Base-by-base conservation (phyloP, 2,797 vertebrate species). In the Sternotherus odoratus region DNA sequence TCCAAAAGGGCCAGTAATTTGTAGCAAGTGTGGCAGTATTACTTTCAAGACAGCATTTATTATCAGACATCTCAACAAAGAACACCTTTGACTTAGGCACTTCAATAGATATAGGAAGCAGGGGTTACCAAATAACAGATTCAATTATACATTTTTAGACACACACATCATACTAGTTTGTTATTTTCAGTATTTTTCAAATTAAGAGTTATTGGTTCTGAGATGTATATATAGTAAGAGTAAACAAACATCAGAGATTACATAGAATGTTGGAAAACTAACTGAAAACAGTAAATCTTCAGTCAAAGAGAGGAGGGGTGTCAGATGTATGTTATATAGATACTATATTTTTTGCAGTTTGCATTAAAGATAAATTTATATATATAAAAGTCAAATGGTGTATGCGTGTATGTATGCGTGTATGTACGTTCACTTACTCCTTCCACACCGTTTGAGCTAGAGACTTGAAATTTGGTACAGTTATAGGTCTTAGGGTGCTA, bases 21-120 rank as follows among this genome's bases (percentile, higher is more conserved):
- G 21, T 0, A 0, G 23, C 16, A 84, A 94, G 74, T 12, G 3
- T 39, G 56, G 69, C 78, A 74, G 66, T 21, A 2, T 69, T 91
- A 82, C 51, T 36, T 82, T 49, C 2, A 19, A 17, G 13, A 46
- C 0, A 1, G 30, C 3, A 7, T 2, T 17, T 54, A 17, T 48
- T 56, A 54, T 11, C 66, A 21, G 46, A 72, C 5, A 51, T 85
- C 60, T 88, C 12, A 80, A 0, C 1, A 81, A 12, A 53, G 10
- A 79, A 2, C 49, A 50, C 1, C 33, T 4, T 75, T 81, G 8
- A 81, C 6, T 26, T 57, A 60, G 23, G 77, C 10, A 23, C 39
- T 82, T 83, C 82, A 53, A 54, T n/a, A 77, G 19, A 66, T 66
- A 66, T n/a, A n/a, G 8, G 60, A 63, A 63, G 60, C 33, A 63